phyloP scores from a whole-genome alignment of 2,888 invertebrate species.

The Pammene aurita region DNA sequence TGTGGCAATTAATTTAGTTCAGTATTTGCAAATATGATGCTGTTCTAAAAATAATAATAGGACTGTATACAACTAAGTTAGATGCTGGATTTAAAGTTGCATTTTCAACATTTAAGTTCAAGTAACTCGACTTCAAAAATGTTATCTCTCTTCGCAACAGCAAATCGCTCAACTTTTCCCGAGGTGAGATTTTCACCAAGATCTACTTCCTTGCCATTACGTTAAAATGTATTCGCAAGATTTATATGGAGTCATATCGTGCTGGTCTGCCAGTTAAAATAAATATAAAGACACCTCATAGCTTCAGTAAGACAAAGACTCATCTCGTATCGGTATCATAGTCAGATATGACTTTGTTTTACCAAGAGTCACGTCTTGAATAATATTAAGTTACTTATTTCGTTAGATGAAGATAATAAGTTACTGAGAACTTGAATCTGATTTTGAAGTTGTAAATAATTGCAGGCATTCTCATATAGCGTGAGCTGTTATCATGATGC shows the following conservation, averaged over 20 bases:
- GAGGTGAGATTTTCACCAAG: conserved; percentile 41
- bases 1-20: too few species aligned
- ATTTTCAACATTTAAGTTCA: conserved; percentile 1
- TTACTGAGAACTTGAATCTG: conserved; percentile 58
- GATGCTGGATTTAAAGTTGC: too few species aligned
- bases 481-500: conserved; percentile 36
- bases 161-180: conserved; percentile 37
- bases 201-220: conserved; percentile 49
- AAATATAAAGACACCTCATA: conserved; percentile 77
- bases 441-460: conserved; percentile 57
- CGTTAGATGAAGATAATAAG: conserved; percentile 54
- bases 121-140: too few species aligned
- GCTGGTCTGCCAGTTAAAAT: conserved; percentile 78
- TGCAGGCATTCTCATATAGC: conserved; percentile 41
- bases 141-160: conserved; percentile 12
- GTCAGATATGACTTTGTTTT: conserved; percentile 25
- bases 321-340: conserved; percentile 21
- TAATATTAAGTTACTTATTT: conserved; percentile 48
- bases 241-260: conserved; percentile 77
- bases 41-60: too few species aligned
- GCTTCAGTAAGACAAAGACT: conserved; percentile 47
- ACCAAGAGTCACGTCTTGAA: conserved; percentile 44
- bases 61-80: too few species aligned
- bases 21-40: too few species aligned
- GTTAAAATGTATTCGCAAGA: conserved; percentile 57